phyloP scores from a whole-genome alignment of 2,797 vertebrate genomes.

The Pseudochirops cupreus region DNA sequence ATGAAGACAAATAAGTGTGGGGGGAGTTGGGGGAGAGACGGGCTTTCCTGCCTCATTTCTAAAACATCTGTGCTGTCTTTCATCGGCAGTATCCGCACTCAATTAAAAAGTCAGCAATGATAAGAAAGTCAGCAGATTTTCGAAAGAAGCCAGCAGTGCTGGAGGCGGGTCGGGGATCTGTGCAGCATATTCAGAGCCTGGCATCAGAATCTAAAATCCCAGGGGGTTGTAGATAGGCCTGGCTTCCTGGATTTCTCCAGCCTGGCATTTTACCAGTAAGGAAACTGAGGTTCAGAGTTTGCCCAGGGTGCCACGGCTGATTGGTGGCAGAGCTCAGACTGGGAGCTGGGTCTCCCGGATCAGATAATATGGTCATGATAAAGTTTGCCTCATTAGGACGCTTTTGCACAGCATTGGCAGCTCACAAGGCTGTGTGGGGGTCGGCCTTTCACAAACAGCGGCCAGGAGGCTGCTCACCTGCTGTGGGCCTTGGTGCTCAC shows the following conservation, averaged over 20 bases:
- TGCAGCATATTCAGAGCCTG: not conserved
- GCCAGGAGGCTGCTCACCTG: not conserved
- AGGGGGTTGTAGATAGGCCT: too few relatives aligned
- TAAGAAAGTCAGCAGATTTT: not conserved
- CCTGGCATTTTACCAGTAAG: not conserved
- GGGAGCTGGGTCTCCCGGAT: not conserved
- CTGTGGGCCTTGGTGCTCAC: not conserved
- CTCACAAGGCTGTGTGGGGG: not conserved
- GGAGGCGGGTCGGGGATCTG: not conserved
- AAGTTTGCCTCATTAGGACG: not conserved
- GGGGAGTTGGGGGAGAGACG: not conserved
- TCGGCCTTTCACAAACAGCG: not conserved
- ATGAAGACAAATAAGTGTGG: not conserved
- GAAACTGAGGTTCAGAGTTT: not conserved
- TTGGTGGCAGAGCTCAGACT: not conserved
- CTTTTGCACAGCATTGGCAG: not conserved
- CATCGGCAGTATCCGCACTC: accelerated
- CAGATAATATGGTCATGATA: not conserved
- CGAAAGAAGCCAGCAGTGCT: accelerated
- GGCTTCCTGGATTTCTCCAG: not conserved
- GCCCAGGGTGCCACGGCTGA: not conserved
- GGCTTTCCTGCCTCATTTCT: not conserved
- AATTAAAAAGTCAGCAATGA: not conserved
- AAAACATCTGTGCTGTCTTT: not conserved
- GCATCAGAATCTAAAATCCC: not conserved